Evolutionary conservation across 2,888 invertebrate genomes (phyloP).

Genomic region (Eurois occulta): DNA sequence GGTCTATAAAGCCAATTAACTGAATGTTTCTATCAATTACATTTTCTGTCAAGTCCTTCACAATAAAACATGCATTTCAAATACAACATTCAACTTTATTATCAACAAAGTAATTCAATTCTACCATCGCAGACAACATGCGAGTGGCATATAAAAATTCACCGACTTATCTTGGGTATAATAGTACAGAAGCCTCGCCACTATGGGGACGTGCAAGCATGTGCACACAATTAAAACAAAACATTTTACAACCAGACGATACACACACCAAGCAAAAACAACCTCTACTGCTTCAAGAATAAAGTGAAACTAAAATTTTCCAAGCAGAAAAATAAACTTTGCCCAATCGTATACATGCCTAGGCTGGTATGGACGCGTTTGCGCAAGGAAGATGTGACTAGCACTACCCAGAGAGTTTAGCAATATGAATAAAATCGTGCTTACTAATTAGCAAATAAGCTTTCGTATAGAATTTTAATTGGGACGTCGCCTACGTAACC

Average conservation of each 20-base stretch:
- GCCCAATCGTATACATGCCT: conserved; percentile 47
- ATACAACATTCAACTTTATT: conserved; percentile 54
- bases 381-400: conserved; percentile 78
- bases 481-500: conserved; percentile 60
- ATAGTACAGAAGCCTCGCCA: conserved; percentile 77
- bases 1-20: not conserved
- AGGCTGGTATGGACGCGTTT: conserved; percentile 75
- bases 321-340: conserved; percentile 27
- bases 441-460: conserved; percentile 65
- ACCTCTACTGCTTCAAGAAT: conserved; percentile 37
- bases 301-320: conserved; percentile 21
- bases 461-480: conserved; percentile 65
- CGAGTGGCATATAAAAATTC: conserved; percentile 77
- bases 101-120: conserved; percentile 71
- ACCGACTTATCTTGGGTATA: conserved; percentile 76
- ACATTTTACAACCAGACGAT: conserved; percentile 36
- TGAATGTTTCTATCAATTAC: not conserved
- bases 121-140: conserved; percentile 68
- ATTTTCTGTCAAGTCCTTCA: not conserved
- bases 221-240: conserved; percentile 69
- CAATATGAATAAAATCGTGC: conserved; percentile 71
- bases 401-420: conserved; percentile 74
- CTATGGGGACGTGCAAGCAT: conserved; percentile 77
- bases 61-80: conserved; percentile 9
- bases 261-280: conserved; percentile 45